Evolutionary conservation across 2,797 vertebrate species (phyloP), one percentile per base, ranked within the genome.

Genomic region (Hylomyscus alleni): DNA sequence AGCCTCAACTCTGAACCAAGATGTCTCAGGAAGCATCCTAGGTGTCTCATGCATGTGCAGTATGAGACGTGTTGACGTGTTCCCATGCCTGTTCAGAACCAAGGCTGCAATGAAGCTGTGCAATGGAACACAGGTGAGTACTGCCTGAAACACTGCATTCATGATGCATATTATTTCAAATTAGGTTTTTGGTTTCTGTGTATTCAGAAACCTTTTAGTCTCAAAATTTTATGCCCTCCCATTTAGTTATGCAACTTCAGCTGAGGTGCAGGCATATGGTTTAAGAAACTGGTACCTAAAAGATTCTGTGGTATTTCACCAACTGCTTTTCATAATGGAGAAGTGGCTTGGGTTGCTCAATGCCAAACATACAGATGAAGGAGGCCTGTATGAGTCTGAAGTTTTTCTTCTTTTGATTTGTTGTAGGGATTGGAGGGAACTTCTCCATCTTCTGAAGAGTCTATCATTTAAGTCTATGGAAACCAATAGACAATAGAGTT

Each of bases 281-380:
- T 58, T 58, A 44, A 72, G 67, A 54, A 87, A 22, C 67, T 73
- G n/a, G 14, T 54, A 47, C 62, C 52, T 54, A 58, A 72, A 75
- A 81, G 67, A 83, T 89, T 31, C 4, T 60, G 65, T 9, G 52
- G 56, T 56, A 40, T 94, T 95, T 92, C 31, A 19, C 67, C 83
- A 80, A 80, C 60, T 82, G 82, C 82, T n/a, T 90, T 87, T 92
- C 78, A 37, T 88, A 60, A 82, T 19, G 24, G 29, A 75, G 80
- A 91, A 90, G 44, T 77, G 94, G n/a, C 26, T 15, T 77, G 65
- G 86, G 50, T 85, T 93, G 44, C 54, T 89, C 62, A 22, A 2
- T 22, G 62, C 54, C 69, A 47, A 56, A 62, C n/a, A 82, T 26
- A 34, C 20, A 76, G 75, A 54, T 76, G 29, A 15, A 89, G 75